Evolutionary conservation across 2,113 vertebrate genomes (phyloP), one percentile per base, ranked within the genome.

Genomic region (Amphilophus citrinellus): DNA sequence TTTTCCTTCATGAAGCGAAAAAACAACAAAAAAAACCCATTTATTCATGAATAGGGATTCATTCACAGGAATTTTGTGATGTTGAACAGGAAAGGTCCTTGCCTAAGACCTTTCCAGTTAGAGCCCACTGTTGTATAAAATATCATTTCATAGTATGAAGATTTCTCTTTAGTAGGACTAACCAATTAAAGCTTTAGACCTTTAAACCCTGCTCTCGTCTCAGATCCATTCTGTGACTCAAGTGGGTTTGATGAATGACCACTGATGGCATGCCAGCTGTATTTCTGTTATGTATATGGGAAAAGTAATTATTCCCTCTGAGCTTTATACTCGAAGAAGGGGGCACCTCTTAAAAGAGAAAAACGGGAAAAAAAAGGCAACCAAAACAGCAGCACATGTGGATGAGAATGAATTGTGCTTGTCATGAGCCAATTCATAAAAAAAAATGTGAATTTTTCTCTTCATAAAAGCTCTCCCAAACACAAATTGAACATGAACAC

Each of bases 101-200:
- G 7, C 47, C 27, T 73, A 56, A 56, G 27, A 14, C 27, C 27
- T 73, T 56, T 56, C 24, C 47, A 14, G 27, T 56, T 73, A 14
- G 68, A 56, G 68, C 1, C 10, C 42, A 32, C 44, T 5, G 27
- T 30, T 73, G 44, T 53, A n/a, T 3, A 32, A 56, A 73, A 73
- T 56, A 56, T 73, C 0, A 56, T 56, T 73, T 73, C 47, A 18
- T 32, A 73, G 47, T 53, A 32, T 47, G 27, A 73, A 53, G 18
- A 56, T 73, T 56, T 56, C 18, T 56, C 68, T 56, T 73, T 56
- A 56, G 27, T 73, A 47, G 32, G 32, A 56, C 68, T n/a, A n/a
- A 56, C 47, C 47, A 73, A 73, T 73, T 73, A 32, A 71, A 71
- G 17, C 66, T 71, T 71, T 71, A 71, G 66, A 71, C 66, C 44